Evolutionary conservation across 1,140 invertebrate genomes (phyloP).

Genomic region (Aphis craccivora): DNA sequence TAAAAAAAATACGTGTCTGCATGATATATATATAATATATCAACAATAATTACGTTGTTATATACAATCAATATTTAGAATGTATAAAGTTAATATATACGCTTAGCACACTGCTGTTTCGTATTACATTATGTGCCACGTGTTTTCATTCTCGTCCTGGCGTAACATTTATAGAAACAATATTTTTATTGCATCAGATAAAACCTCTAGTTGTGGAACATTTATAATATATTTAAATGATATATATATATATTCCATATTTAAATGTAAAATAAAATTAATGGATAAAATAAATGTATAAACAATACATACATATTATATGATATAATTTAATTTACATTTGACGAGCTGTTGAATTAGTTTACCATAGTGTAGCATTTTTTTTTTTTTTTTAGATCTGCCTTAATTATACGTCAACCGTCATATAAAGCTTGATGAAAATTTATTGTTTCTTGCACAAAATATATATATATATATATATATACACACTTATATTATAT

Average conservation of each 20-base stretch:
- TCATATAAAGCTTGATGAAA: background rate
- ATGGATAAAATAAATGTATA: background rate
- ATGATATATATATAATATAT: background rate
- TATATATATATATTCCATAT: too few species aligned
- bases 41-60: background rate
- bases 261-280: background rate
- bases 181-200: background rate
- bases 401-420: background rate
- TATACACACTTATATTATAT: background rate
- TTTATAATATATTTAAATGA: background rate
- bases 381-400: background rate
- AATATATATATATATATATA: background rate
- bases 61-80: background rate
- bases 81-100: background rate
- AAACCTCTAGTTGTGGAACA: fast-evolving
- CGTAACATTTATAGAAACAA: background rate
- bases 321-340: constrained; percentile 18
- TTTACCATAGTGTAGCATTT: background rate
- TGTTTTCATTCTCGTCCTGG: background rate
- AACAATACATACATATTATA: too few species aligned
- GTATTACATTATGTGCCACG: background rate
- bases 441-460: background rate
- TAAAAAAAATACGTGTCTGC: background rate
- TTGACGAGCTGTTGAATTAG: background rate
- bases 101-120: background rate